Conservation (phyloP, 2,797 vertebrate genomes). For the Morus bassanus region DNA sequence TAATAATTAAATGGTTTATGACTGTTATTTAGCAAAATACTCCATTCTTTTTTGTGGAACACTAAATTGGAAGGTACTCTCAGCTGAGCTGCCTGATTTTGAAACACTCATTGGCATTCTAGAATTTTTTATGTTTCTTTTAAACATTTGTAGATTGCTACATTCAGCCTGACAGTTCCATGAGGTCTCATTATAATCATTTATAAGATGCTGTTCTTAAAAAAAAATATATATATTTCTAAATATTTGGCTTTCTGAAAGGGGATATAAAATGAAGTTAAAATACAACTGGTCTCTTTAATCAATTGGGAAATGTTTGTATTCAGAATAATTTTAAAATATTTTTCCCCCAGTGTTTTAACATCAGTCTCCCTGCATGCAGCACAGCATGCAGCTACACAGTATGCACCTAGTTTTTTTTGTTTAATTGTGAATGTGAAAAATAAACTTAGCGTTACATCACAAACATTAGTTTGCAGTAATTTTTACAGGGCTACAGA, state of each 20-base stretch:
- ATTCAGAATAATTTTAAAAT: background rate
- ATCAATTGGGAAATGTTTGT: background rate
- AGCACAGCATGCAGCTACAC: background rate
- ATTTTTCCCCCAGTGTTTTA: background rate
- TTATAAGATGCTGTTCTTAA: background rate
- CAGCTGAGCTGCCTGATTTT: background rate
- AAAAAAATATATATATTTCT: background rate
- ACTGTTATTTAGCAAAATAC: background rate
- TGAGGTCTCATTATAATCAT: background rate
- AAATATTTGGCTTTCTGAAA: background rate
- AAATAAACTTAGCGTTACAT: background rate
- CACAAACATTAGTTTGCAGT: constrained; percentile 31
- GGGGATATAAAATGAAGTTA: background rate
- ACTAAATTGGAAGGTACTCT: background rate
- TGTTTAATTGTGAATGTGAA: background rate
- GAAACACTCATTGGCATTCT: background rate
- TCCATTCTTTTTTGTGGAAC: background rate
- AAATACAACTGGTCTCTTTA: background rate
- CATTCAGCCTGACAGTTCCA: background rate
- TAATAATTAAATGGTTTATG: background rate
- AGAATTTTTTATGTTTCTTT: background rate
- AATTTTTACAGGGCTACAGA: constrained; percentile 18
- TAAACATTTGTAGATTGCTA: background rate
- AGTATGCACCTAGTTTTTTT: background rate
- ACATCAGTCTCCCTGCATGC: background rate